Conservation (phyloP, 2,113 vertebrate species). For the Ancistrus triradiatus region DNA sequence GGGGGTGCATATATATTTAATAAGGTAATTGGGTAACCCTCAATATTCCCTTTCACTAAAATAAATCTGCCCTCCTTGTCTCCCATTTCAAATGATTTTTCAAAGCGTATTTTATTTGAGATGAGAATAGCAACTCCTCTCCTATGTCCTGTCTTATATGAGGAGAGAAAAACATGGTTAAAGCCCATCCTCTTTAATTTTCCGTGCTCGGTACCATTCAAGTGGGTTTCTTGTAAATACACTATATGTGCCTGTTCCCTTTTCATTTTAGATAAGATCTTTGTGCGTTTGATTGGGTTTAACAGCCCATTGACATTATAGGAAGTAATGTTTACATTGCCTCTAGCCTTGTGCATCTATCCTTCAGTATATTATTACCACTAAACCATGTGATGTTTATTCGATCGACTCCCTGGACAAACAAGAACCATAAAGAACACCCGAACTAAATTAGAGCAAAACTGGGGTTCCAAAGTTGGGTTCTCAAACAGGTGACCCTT, state of each 20-base stretch:
- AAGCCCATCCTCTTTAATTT: no score
- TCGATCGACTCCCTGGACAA: slow-evolving; percentile 20
- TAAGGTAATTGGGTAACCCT: background rate
- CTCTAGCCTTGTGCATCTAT: slow-evolving; percentile 12
- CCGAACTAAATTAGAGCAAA: background rate
- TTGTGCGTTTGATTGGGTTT: slow-evolving; percentile 23
- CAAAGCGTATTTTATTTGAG: background rate
- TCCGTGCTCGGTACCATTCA: background rate
- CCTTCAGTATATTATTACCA: background rate
- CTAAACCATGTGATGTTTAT: background rate
- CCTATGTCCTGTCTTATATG: no score
- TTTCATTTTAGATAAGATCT: slow-evolving; percentile 32
- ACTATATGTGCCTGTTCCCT: slow-evolving; percentile 21
- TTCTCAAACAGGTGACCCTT: slow-evolving; percentile 9
- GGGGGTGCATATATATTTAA: background rate
- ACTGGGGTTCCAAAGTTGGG: slow-evolving; percentile 12
- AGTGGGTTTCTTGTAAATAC: no score
- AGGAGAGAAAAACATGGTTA: no score
- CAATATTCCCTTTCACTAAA: background rate
- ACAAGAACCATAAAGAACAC: background rate
- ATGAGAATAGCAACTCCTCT: no score
- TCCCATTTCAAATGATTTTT: background rate
- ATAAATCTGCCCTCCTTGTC: background rate
- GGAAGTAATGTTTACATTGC: slow-evolving; percentile 26
- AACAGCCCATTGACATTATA: slow-evolving; percentile 37